Percentiles rank a stretch among this genome's conserved stretches.
These are phyloP conservation scores for Callionymus lyra DNA, from an alignment of 2,113 vertebrate species.

Conservation along the genomic window DNA sequence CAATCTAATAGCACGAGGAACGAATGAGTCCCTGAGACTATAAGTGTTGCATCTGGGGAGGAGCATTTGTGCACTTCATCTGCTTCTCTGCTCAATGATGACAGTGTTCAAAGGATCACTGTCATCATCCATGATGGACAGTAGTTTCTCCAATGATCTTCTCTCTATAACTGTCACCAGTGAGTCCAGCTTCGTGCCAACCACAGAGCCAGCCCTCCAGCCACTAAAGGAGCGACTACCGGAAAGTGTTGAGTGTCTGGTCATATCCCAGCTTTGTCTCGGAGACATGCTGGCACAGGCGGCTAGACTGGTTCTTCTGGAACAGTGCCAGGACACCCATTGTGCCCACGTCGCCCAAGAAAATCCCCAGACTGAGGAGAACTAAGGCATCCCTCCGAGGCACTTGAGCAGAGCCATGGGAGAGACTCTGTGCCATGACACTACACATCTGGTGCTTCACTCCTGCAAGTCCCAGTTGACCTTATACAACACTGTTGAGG, in stretches of 20 bases:
- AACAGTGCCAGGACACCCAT: slow-evolving; percentile 58
- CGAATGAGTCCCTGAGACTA: too few species aligned
- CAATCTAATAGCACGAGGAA: too few species aligned
- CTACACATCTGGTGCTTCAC: not conserved
- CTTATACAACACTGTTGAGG: not conserved
- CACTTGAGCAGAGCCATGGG: slow-evolving; percentile 27
- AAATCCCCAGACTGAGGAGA: slow-evolving; percentile 43
- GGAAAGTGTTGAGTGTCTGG: slow-evolving; percentile 44
- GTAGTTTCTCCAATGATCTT: too few species aligned
- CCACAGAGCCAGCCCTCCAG: too few species aligned
- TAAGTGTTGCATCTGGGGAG: too few species aligned
- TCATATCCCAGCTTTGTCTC: slow-evolving; percentile 67
- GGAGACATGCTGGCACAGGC: slow-evolving; percentile 54
- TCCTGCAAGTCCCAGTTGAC: not conserved
- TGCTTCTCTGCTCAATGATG: too few species aligned
- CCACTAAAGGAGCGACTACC: slow-evolving; percentile 18
- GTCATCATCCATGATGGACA: too few species aligned
- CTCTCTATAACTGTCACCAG: too few species aligned
- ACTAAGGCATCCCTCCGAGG: slow-evolving; percentile 13
- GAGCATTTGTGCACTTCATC: too few species aligned
- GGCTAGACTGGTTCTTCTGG: slow-evolving; percentile 56
- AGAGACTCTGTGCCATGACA: slow-evolving; percentile 35
- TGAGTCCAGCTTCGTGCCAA: too few species aligned
- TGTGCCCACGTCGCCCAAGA: slow-evolving; percentile 52
- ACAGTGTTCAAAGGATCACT: too few species aligned